Conservation (phyloP, 1,140 invertebrate genomes). For the Grapholita molesta region DNA sequence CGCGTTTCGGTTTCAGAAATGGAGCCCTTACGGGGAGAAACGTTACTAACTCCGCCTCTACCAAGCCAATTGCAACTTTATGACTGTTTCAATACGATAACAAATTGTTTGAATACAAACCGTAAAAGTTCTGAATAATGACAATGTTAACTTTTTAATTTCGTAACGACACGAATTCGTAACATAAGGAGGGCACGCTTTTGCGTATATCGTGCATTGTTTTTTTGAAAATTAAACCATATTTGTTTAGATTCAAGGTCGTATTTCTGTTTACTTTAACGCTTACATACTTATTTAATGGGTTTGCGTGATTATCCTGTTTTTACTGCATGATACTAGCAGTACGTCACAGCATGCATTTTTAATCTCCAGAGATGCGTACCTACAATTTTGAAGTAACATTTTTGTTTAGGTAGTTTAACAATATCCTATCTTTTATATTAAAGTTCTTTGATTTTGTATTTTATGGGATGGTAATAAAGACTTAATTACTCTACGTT, state of each 20-base stretch:
- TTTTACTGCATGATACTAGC: background rate
- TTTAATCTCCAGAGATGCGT: background rate
- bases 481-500: background rate
- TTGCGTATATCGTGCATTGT: background rate
- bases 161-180: background rate
- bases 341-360: background rate
- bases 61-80: background rate
- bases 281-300: background rate
- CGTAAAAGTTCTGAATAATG: conserved; percentile 2
- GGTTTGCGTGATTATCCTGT: background rate
- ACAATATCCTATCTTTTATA: background rate
- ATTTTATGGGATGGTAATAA: background rate
- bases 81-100: background rate
- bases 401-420: background rate
- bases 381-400: background rate
- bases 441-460: background rate
- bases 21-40: background rate
- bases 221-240: background rate
- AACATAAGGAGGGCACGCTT: background rate
- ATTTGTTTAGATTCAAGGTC: background rate
- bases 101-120: background rate
- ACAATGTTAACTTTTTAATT: conserved; percentile 14
- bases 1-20: conserved; percentile 1
- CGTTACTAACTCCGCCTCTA: background rate
- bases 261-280: background rate